Percentiles rank a stretch among this genome's conserved stretches.
phyloP scores from a whole-genome alignment of 2,113 vertebrate genomes.

The Acrocephalus kingi region DNA sequence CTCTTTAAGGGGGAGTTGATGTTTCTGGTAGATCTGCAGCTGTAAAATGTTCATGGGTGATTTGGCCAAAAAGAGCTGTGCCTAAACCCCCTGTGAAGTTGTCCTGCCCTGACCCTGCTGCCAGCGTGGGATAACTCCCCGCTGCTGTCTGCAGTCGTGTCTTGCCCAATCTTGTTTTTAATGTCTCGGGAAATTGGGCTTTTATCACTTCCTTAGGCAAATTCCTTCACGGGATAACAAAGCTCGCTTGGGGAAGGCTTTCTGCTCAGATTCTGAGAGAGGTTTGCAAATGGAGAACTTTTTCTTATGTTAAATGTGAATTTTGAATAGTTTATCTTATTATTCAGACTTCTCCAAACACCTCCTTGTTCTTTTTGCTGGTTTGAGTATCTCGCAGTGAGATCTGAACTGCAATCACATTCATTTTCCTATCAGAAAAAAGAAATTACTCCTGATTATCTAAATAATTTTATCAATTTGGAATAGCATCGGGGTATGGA shows the following conservation, averaged over 20 bases:
- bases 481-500: fast-evolving
- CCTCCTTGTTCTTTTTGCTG: not conserved
- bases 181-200: not conserved
- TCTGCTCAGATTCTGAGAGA: not conserved
- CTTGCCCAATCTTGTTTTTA: slow-evolving; percentile 22
- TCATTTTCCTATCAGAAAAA: not conserved
- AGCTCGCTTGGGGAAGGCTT: not conserved
- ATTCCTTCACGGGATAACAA: not conserved
- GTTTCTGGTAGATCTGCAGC: not conserved
- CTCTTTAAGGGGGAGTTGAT: not conserved
- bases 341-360: not conserved
- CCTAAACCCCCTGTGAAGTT: not conserved
- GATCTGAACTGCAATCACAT: not conserved
- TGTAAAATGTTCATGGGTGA: not conserved
- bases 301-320: not conserved
- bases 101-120: not conserved
- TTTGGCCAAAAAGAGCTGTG: not conserved
- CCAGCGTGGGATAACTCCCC: not conserved
- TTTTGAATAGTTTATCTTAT: not conserved
- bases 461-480: not conserved
- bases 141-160: fast-evolving
- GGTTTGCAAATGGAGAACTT: not conserved
- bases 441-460: not conserved
- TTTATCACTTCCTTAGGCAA: slow-evolving; percentile 41
- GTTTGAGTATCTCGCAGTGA: not conserved